phyloP scores from a whole-genome alignment of 2,888 invertebrate genomes.

The Brachyptera risi region DNA sequence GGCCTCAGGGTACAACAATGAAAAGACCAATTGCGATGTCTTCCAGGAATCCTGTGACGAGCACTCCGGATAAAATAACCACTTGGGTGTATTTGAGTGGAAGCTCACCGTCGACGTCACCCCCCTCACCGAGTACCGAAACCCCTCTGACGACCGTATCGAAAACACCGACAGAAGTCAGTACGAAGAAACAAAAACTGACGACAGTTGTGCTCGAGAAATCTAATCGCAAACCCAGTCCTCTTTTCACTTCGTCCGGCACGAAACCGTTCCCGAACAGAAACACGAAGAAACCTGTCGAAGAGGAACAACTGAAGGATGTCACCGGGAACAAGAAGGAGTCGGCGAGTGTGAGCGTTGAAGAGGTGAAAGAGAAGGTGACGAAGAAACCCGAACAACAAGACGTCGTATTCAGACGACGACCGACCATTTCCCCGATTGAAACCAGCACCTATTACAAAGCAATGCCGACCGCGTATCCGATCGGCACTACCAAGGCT shows the following conservation, averaged over 20 bases:
- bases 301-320: too few species aligned
- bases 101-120: constrained; percentile 2
- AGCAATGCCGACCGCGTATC: background rate
- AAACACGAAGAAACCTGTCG: constrained; percentile 31
- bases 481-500: background rate
- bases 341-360: background rate
- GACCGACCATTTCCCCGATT: constrained; percentile 23
- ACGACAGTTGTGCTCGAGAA: constrained; percentile 35
- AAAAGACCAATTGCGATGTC: background rate
- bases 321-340: background rate
- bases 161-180: constrained; percentile 26
- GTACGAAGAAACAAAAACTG: constrained; percentile 26
- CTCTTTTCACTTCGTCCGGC: constrained; percentile 32
- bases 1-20: background rate
- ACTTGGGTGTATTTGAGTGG: constrained; percentile 15
- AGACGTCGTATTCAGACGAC: background rate
- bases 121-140: constrained; percentile 28
- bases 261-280: constrained; percentile 26
- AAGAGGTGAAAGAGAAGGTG: background rate
- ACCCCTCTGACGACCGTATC: constrained; percentile 28
- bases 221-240: constrained; percentile 36
- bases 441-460: constrained; percentile 13
- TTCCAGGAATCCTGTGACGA: background rate
- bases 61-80: background rate
- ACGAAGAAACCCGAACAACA: background rate